Evolutionary conservation across 1,140 invertebrate genomes (phyloP).

Genomic region (Drosophila parabipectinata): DNA sequence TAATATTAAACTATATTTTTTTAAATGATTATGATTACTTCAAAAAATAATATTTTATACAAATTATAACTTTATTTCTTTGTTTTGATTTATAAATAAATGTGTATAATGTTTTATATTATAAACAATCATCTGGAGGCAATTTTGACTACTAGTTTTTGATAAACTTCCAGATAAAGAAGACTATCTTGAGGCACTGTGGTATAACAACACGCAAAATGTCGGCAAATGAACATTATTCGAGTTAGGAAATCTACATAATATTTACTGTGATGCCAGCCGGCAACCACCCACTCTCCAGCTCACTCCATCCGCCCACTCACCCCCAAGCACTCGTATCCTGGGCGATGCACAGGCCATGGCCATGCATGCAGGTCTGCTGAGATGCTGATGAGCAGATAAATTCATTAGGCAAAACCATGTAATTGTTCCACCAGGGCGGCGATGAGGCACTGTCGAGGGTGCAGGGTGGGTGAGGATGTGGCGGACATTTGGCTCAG

Average conservation of each 20-base stretch:
- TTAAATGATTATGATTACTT: too few species aligned
- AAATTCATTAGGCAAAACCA: conserved; percentile 84
- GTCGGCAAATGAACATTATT: conserved; percentile 79
- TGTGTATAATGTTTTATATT: too few species aligned
- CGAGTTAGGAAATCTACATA: conserved; percentile 82
- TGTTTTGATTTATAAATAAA: too few species aligned
- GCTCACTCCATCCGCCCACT: conserved; percentile 10
- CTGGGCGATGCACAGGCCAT: conserved; percentile 39
- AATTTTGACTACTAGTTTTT: conserved; percentile 36
- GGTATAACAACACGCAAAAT: conserved; percentile 66
- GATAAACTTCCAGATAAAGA: conserved; percentile 55
- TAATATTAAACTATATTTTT: background rate
- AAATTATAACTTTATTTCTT: too few species aligned
- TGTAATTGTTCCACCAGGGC: conserved; percentile 83
- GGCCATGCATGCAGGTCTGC: conserved; percentile 55
- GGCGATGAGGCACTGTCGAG: conserved; percentile 28
- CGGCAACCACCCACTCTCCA: background rate
- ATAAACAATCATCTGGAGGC: background rate
- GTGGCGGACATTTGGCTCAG: conserved; percentile 60
- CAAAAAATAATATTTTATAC: too few species aligned
- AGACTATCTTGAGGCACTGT: conserved; percentile 5
- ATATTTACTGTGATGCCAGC: conserved; percentile 73
- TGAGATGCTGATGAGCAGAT: conserved; percentile 82
- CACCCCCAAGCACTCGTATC: background rate
- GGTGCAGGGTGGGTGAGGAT: conserved; percentile 31